These are phyloP conservation scores for Labroides dimidiatus DNA, from an alignment of 2,797 vertebrate genomes.

Conservation along the genomic window DNA sequence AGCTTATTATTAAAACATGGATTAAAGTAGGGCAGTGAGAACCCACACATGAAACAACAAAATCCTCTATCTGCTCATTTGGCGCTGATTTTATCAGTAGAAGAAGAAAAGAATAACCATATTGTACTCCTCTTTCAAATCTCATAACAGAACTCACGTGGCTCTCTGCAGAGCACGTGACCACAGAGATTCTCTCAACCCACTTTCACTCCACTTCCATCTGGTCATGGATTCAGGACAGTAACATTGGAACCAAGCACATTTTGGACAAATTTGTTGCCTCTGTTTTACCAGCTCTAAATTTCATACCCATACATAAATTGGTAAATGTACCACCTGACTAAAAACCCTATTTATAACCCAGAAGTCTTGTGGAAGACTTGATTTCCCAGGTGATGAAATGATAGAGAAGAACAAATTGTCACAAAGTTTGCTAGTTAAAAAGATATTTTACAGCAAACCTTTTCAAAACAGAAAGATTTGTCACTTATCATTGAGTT, in stretches of 20 bases:
- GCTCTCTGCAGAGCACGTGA: not conserved
- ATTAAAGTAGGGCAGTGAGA: not conserved
- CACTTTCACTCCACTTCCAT: not conserved
- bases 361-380: too few species aligned
- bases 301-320: too few species aligned
- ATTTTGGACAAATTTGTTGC: not conserved
- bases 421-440: constrained; percentile 7
- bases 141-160: not conserved
- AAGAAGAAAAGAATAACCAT: not conserved
- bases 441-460: constrained; percentile 35
- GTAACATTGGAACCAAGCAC: not conserved
- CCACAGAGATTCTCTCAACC: not conserved
- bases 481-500: constrained; percentile 46
- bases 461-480: constrained; percentile 25
- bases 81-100: not conserved
- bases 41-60: not conserved
- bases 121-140: not conserved
- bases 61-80: not conserved
- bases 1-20: not conserved
- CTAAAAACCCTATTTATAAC: too few species aligned
- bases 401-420: constrained; percentile 25
- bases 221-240: not conserved
- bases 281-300: not conserved
- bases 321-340: too few species aligned
- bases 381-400: constrained; percentile 8